phyloP scores from a whole-genome alignment of 2,888 invertebrate species.

The Cryptosula pallasiana region DNA sequence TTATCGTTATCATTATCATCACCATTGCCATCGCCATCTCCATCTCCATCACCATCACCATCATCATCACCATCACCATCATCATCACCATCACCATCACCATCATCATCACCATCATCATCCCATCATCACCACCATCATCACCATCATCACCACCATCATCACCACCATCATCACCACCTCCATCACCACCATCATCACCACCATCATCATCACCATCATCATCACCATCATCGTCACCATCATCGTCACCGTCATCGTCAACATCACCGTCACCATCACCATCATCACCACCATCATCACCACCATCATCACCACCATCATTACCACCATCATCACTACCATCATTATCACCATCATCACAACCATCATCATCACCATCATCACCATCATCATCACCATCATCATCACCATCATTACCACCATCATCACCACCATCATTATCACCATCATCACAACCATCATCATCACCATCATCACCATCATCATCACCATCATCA shows the following conservation, averaged over 20 bases:
- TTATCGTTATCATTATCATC: neutral
- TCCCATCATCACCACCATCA: neutral
- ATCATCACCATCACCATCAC: neutral
- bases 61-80: conserved; percentile 1
- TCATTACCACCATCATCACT: conserved; percentile 20
- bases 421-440: conserved; percentile 5
- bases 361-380: too few species aligned
- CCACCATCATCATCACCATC: neutral
- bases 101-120: conserved; percentile 11
- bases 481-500: conserved; percentile 8
- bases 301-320: conserved; percentile 15
- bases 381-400: too few species aligned
- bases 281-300: conserved; percentile 17
- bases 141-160: neutral
- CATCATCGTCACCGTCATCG: conserved; percentile 19
- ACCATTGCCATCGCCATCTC: too few species aligned
- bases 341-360: too few species aligned
- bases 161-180: too few species aligned
- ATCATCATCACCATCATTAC: neutral
- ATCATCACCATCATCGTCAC: conserved; percentile 20
- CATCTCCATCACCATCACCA: neutral
- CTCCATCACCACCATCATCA: conserved; percentile 1
- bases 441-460: too few species aligned
- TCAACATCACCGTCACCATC: neutral
- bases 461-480: too few species aligned